phyloP scores from a whole-genome alignment of 1,140 invertebrate genomes.

The Sitobion miscanthi region DNA sequence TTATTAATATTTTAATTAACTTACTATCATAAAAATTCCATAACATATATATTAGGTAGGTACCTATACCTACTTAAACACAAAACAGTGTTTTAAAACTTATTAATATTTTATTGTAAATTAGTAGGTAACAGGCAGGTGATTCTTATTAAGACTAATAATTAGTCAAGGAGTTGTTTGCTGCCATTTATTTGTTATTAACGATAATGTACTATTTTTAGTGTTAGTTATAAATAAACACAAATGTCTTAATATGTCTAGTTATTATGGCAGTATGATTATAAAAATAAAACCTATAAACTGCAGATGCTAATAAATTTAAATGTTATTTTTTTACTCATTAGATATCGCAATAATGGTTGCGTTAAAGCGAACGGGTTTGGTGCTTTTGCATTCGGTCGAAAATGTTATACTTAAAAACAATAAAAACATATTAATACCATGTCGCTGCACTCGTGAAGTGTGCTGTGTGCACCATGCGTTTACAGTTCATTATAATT shows the following conservation, averaged over 20 bases:
- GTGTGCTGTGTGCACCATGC: no score
- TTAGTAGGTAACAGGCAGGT: not conserved
- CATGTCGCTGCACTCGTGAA: no score
- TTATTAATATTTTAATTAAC: constrained; percentile 7
- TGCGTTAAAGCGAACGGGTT: not conserved
- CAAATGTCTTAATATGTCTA: not conserved
- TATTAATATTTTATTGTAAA: not conserved
- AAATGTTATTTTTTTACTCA: not conserved
- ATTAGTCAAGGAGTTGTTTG: not conserved
- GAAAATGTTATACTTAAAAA: not conserved
- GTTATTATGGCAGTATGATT: not conserved
- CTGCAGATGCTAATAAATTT: not conserved
- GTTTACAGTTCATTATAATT: no score
- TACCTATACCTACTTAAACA: not conserved
- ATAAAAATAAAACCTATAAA: not conserved
- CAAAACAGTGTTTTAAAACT: not conserved
- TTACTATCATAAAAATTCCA: not conserved
- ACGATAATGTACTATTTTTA: not conserved
- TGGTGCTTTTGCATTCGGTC: not conserved
- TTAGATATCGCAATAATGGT: not conserved
- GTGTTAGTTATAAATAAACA: not conserved
- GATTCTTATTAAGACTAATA: not conserved
- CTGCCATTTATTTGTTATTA: not conserved
- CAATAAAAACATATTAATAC: not conserved
- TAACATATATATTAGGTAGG: not conserved